Base-by-base conservation (phyloP, 64 coral and sea anemone species). In the Platygyra sinensis region DNA sequence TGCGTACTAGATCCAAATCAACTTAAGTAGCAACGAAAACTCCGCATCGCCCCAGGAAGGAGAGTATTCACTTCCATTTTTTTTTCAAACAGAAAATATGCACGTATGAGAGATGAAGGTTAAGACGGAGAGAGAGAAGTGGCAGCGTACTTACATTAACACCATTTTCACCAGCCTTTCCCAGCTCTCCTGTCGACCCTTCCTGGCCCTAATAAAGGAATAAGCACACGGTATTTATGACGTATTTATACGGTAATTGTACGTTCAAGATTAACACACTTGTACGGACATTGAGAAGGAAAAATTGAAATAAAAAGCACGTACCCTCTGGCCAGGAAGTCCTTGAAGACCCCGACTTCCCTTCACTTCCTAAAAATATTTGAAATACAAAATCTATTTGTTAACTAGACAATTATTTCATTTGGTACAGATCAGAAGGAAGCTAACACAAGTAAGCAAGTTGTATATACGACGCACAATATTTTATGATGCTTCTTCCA, bases 81-180 rank as follows among this genome's bases (percentile, higher is more conserved):
- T 46, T 46, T 46, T 46, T 46, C 42, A 46, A 4, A 46, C 8
- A 15, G 12, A 57, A 57, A 13, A 57, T 2, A 57, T 7, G 0
- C 9, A 57, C 54, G 54, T 57, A 16, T 13, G 8, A 57, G 15
- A 13, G 54, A 0, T 46, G 6, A 46, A 46, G 39, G 39, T 46
- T 46, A 46, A 46, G 2, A 46, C 39, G 5, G 6, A 46, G 22
- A 69, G 25, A 25, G 10, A 25, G 4, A 18, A 65, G 18, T 18
- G 2, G 73, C 18, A 20, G 20, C 32, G 31, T 28, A 85, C 62
- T 71, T 85, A 85, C 81, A 85, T 67, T 63, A 12, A 85, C 42
- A 24, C 81, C 81, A 27, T 71, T 85, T 85, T 85, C 81, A 42
- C 81, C 81, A 42, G 30, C 39, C 25, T 20, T 36, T 25, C 81